Conservation (phyloP, 2,113 vertebrate species). For the Naja naja region DNA sequence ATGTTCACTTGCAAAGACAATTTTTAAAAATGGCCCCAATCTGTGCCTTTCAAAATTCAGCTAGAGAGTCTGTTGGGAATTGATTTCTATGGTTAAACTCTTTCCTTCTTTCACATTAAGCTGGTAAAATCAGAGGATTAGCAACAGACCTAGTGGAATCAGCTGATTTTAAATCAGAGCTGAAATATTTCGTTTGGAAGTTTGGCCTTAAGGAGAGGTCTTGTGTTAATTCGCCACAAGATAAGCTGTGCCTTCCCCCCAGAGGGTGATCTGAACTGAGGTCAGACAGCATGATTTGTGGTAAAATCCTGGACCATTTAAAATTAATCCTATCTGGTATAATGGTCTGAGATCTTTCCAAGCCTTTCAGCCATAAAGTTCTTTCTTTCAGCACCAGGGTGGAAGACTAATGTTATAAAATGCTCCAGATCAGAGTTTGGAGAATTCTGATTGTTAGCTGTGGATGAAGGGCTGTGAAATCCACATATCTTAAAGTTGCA, state of each 20-base stretch:
- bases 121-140: not conserved
- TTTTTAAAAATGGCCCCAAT: not conserved
- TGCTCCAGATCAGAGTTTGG: not conserved
- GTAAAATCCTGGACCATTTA: not conserved
- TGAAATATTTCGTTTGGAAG: not conserved
- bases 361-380: not conserved
- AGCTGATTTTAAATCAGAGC: not conserved
- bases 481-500: not conserved
- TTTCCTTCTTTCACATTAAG: not conserved
- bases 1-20: not conserved
- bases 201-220: not conserved
- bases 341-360: not conserved
- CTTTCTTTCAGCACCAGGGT: not conserved
- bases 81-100: not conserved
- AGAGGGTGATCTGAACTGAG: not conserved
- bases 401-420: not conserved
- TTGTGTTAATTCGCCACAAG: not conserved
- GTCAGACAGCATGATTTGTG: not conserved
- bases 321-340: not conserved
- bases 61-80: not conserved
- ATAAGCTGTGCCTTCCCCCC: not conserved
- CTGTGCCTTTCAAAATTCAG: not conserved
- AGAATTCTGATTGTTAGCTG: not conserved
- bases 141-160: not conserved
- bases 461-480: not conserved